A percentile compares a stretch with the other conserved stretches of the same genome.
Evolutionary conservation across 2,888 invertebrate species (phyloP).

Genomic region (Tetranychus truncatus): DNA sequence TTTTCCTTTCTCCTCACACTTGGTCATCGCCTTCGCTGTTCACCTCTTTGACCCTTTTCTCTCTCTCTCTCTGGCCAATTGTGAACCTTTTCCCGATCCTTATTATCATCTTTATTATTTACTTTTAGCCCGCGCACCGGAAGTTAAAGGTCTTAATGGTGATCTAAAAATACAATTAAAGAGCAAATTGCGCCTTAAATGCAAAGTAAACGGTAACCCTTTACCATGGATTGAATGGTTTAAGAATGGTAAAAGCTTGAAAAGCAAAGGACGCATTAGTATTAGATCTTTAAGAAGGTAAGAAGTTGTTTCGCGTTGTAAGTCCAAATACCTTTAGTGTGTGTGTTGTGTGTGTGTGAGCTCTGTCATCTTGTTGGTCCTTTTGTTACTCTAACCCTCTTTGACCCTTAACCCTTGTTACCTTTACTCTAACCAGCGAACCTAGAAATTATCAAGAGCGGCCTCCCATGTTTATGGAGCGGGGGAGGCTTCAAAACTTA

Average conservation of each 20-base stretch:
- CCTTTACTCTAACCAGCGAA: neutral
- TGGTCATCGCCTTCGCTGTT: neutral
- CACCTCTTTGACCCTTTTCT: slow-evolving; percentile 10
- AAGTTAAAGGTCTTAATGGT: slow-evolving; percentile 21
- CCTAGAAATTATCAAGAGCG: too few species aligned
- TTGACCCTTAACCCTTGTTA: neutral
- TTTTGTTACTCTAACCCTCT: neutral
- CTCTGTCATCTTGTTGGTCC: neutral
- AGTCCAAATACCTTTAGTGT: too few species aligned
- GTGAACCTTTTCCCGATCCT: neutral
- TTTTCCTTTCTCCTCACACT: neutral
- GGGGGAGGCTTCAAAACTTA: too few species aligned
- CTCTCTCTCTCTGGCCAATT: slow-evolving; percentile 18
- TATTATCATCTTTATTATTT: slow-evolving; percentile 7
- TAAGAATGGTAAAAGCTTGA: slow-evolving; percentile 27
- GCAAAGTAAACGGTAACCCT: slow-evolving; percentile 27
- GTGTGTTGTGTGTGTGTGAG: neutral
- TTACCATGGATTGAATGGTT: slow-evolving; percentile 27
- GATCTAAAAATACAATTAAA: slow-evolving; percentile 22
- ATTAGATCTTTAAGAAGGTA: slow-evolving; percentile 17
- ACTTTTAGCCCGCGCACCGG: slow-evolving; percentile 24
- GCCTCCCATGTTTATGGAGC: too few species aligned
- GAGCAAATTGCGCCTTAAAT: slow-evolving; percentile 24
- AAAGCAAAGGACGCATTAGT: slow-evolving; percentile 24
- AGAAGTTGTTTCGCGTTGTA: neutral